phyloP scores from a whole-genome alignment of 2,113 vertebrate genomes.

The Pomatorhinus ruficollis region DNA sequence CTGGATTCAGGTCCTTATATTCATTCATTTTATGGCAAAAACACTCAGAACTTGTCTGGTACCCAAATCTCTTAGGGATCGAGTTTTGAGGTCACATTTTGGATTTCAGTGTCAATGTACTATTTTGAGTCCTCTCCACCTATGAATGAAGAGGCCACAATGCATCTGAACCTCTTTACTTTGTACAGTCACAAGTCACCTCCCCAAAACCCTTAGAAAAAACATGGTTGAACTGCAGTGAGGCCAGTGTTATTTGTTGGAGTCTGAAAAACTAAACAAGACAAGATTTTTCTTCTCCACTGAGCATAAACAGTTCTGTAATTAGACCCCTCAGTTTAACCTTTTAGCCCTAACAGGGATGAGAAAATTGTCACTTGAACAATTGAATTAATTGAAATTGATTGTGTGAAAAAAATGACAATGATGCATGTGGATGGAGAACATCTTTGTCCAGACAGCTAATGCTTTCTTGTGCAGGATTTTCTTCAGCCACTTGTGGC shows the following conservation, averaged over 20 bases:
- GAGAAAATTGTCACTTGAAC: neutral
- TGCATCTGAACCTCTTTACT: neutral
- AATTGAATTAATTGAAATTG: constrained; percentile 29
- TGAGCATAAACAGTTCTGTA: neutral
- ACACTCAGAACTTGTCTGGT: neutral
- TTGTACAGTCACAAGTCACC: neutral
- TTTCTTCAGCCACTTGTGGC: neutral
- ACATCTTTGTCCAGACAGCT: neutral
- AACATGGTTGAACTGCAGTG: neutral
- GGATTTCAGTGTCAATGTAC: neutral
- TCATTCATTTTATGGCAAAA: neutral
- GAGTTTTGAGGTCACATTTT: neutral
- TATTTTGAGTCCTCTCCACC: neutral
- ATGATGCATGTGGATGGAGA: neutral
- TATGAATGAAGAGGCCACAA: neutral
- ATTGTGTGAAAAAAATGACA: neutral
- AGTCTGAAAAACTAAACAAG: neutral
- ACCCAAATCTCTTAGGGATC: neutral
- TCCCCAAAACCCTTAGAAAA: neutral
- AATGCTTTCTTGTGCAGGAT: neutral
- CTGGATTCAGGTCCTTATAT: neutral
- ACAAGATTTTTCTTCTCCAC: neutral
- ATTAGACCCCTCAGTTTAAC: neutral
- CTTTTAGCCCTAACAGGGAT: neutral
- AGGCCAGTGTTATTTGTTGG: neutral